Evolutionary conservation across 2,113 vertebrate genomes (phyloP).

Genomic region (Mohoua ochrocephala): DNA sequence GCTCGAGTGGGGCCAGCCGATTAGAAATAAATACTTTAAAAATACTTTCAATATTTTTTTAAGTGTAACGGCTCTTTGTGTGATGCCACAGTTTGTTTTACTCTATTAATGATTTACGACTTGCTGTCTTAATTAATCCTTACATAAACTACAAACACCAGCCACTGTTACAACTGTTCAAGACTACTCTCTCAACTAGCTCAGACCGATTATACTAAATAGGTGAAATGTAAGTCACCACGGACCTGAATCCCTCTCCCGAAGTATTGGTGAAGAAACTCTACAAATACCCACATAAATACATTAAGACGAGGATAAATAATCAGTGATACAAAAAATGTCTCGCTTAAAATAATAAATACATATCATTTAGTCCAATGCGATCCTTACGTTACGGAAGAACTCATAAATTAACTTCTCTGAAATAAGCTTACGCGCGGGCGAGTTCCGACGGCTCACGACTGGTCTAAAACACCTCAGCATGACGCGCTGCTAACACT

Average conservation of each 20-base stretch:
- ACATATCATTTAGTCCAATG: conserved; percentile 85
- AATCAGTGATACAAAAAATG: conserved; percentile 91
- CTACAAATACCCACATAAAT: conserved; percentile 93
- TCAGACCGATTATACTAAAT: conserved; percentile 82
- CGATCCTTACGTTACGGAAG: conserved; percentile 74
- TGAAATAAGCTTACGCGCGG: conserved; percentile 71
- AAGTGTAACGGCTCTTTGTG: conserved; percentile 63
- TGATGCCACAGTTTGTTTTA: conserved; percentile 72
- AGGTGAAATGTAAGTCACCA: conserved; percentile 81
- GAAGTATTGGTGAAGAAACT: conserved; percentile 81
- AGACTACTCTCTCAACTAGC: conserved; percentile 82
- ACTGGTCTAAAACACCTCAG: conserved; percentile 74
- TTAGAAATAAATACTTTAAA: conserved; percentile 76
- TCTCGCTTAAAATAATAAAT: conserved; percentile 97
- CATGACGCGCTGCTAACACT: conserved; percentile 79
- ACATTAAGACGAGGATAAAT: conserved; percentile 97
- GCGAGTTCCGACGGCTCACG: conserved; percentile 57
- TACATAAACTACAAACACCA: conserved; percentile 88
- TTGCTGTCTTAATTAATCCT: conserved; percentile 81
- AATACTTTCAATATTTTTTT: conserved; percentile 19
- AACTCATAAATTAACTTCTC: conserved; percentile 89
- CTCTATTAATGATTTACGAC: conserved; percentile 83
- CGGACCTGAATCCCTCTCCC: conserved; percentile 76
- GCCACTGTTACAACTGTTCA: conserved; percentile 85
- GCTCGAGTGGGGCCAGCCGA: conserved; percentile 67